Percentiles rank a stretch among this genome's conserved stretches.
These are phyloP conservation scores for Catonia carolina DNA, from an alignment of 2,888 invertebrate species.

Conservation along the genomic window DNA sequence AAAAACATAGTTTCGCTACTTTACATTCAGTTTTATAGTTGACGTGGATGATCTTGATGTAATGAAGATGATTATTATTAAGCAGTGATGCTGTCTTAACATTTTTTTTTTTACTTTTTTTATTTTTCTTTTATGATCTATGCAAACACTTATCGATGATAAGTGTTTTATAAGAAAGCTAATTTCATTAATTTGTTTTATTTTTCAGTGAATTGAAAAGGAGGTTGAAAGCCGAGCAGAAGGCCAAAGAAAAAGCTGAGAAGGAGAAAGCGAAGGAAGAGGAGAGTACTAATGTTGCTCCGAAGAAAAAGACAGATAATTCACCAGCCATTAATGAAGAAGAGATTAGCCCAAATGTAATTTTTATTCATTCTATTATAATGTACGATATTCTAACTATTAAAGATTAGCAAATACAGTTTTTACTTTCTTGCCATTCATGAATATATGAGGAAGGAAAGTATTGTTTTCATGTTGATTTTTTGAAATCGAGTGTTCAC, in stretches of 20 bases:
- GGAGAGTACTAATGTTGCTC: constrained; percentile 36
- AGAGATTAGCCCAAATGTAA: constrained; percentile 84
- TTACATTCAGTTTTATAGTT: no score
- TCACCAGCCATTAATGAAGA: constrained; percentile 53
- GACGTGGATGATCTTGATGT: no score
- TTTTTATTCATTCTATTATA: no score
- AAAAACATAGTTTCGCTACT: no score
- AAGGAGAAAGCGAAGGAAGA: constrained; percentile 48
- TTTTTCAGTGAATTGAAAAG: constrained; percentile 84
- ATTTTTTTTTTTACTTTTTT: not conserved
- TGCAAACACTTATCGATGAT: not conserved
- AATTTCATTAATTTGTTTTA: constrained; percentile 24
- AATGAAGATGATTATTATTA: no score
- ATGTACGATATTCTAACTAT: no score
- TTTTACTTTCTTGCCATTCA: no score
- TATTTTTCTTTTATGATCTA: not conserved
- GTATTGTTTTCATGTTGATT: no score
- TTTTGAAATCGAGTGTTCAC: no score
- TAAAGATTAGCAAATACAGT: not conserved
- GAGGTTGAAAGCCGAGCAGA: constrained; percentile 84
- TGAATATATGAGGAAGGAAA: no score
- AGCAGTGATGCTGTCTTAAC: no score
- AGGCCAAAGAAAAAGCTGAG: constrained; percentile 82
- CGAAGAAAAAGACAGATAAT: constrained; percentile 39
- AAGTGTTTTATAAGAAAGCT: not conserved